Conservation (phyloP, 2,888 invertebrate genomes). For the Camponotus fellah region DNA sequence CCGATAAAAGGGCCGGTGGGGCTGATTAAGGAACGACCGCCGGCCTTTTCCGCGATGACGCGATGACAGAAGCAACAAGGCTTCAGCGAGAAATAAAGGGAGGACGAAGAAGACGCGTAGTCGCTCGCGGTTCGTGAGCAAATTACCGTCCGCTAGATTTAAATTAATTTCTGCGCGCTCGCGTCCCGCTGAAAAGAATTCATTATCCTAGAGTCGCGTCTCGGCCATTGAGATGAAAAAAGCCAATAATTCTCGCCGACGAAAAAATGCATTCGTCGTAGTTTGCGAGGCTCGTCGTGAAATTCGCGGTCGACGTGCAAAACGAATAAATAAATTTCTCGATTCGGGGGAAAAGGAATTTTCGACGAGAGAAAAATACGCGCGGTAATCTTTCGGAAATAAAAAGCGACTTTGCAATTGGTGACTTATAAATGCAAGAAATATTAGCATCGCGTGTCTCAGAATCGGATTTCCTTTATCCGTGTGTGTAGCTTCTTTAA, state of each 20-base stretch:
- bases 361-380: constrained; percentile 24
- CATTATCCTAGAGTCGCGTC: constrained; percentile 54
- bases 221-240: constrained; percentile 64
- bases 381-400: constrained; percentile 18
- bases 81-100: constrained; percentile 22
- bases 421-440: constrained; percentile 11
- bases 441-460: neutral
- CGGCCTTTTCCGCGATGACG: constrained; percentile 41
- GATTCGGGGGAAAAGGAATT: constrained; percentile 33
- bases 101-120: constrained; percentile 33
- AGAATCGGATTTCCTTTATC: neutral
- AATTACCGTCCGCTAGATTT: constrained; percentile 63
- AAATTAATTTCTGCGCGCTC: constrained; percentile 59
- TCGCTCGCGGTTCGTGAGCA: constrained; percentile 27
- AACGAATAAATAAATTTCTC: constrained; percentile 31
- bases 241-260: constrained; percentile 66
- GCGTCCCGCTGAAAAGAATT: constrained; percentile 61
- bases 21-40: constrained; percentile 61
- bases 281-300: neutral
- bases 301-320: constrained; percentile 28
- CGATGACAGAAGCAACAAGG: constrained; percentile 16
- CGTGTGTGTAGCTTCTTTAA: neutral
- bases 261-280: constrained; percentile 62
- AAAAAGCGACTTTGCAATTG: neutral
- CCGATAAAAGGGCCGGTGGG: constrained; percentile 45